Conservation (phyloP, 2,888 invertebrate species). For the Teinopalpus imperialis region DNA sequence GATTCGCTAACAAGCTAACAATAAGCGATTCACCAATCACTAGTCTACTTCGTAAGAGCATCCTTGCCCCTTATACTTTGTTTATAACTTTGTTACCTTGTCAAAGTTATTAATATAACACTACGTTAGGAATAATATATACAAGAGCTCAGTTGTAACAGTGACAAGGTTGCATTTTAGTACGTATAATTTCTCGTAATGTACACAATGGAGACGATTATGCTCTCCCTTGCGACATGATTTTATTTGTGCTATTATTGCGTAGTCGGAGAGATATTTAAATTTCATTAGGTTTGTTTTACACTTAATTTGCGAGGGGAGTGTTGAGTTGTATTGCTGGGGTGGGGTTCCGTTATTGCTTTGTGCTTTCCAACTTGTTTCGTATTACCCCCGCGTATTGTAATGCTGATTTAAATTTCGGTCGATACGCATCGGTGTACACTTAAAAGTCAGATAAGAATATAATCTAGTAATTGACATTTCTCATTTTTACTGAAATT, state of each 20-base stretch:
- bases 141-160: constrained; percentile 37
- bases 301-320: constrained; percentile 81
- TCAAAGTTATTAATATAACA: constrained; percentile 42
- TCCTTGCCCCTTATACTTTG: constrained; percentile 19
- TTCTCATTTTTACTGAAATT: background rate
- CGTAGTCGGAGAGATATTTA: constrained; percentile 78
- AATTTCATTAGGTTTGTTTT: constrained; percentile 83
- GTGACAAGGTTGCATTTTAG: constrained; percentile 57
- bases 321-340: constrained; percentile 55
- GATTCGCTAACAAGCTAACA: constrained; percentile 76
- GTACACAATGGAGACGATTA: constrained; percentile 77
- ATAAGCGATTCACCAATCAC: constrained; percentile 74
- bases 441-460: constrained; percentile 4
- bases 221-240: constrained; percentile 73
- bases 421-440: constrained; percentile 59
- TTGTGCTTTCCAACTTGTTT: constrained; percentile 60
- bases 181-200: constrained; percentile 61
- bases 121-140: constrained; percentile 25
- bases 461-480: background rate
- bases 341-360: constrained; percentile 68
- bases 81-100: constrained; percentile 51
- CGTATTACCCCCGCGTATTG: constrained; percentile 62
- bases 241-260: constrained; percentile 81
- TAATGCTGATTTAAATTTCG: constrained; percentile 71
- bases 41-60: constrained; percentile 34